Base-by-base conservation (phyloP, 2,888 invertebrate species). In the Acleris laterana region DNA sequence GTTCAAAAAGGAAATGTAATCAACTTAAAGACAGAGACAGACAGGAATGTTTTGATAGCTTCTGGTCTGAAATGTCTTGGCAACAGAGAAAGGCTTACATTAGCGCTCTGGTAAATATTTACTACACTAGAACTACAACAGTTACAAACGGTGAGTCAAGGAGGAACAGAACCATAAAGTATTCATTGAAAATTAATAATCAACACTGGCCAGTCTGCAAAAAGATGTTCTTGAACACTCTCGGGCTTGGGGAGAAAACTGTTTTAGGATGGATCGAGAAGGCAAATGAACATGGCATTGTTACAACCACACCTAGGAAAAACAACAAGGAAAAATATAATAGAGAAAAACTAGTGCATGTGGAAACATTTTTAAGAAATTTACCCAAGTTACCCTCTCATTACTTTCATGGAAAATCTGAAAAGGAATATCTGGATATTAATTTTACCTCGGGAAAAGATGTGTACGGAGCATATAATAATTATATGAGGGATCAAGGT, bases 31-130 rank as follows among this genome's bases (percentile, higher is more conserved):
- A 65, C 44, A 55, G 13, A 46, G 60, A 60, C 55, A 55, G 65
- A 32, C 65, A 65, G 50, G 65, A 65, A 65, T 65, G 65, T 49
- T 65, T 65, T 46, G 65, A 65, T 28, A 65, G 60, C 42, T 65
- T 65, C 44, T 65, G 65, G 65, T 60, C 65, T 17, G 65, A 65
- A 65, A 65, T 65, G 65, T 58, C 65, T 20, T 65, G 65, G 65
- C 55, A 60, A 7, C 65, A 65, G 28, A 60, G 65, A 49, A 65
- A 65, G 55, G 42, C 65, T 6, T 65, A 65, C 49, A 53, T 65
- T n/a, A 61, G 65, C 20, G 65, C 65, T 16, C 49, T 65, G 50
- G 65, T 65, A n/a, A 65, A 65, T 17, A 61, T 65, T 17, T 65
- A 65, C 56, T 65, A 55, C 17, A 65, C 65, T 11, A 55, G 65